Conservation (phyloP, 2,888 invertebrate species). For the Polia nebulosa region DNA sequence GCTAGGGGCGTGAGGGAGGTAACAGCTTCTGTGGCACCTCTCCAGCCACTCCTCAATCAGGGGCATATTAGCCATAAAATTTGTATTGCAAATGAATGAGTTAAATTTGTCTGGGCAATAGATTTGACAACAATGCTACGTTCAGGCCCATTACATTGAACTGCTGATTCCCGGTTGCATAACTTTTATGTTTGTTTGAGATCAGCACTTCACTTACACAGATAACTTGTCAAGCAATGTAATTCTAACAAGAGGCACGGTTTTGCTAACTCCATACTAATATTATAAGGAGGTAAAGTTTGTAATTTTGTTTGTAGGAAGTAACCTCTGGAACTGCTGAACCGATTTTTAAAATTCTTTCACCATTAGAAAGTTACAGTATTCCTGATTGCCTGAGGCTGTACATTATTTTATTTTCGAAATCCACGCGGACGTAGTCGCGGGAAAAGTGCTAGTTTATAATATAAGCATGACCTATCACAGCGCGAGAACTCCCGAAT, state of each 20-base stretch:
- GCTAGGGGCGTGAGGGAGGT: too few relatives aligned
- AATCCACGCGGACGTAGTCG: too few relatives aligned
- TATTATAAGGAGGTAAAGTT: neutral
- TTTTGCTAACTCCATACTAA: neutral
- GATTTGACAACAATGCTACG: neutral
- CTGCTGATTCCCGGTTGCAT: neutral
- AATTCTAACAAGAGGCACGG: too few relatives aligned
- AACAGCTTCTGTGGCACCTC: too few relatives aligned
- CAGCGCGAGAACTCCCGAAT: too few relatives aligned
- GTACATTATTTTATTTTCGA: neutral
- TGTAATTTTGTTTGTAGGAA: neutral
- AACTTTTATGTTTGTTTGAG: neutral
- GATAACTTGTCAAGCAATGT: too few relatives aligned
- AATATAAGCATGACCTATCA: too few relatives aligned
- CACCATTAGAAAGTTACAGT: neutral
- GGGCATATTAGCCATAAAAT: too few relatives aligned
- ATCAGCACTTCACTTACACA: neutral
- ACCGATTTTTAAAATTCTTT: neutral
- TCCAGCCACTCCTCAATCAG: too few relatives aligned
- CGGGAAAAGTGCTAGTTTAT: too few relatives aligned
- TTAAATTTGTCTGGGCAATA: neutral
- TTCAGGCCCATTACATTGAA: neutral
- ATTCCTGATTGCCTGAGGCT: neutral
- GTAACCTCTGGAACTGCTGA: neutral
- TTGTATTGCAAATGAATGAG: neutral